Evolutionary conservation across 2,888 invertebrate genomes (phyloP), one percentile per base, ranked within the genome.

Genomic region (Apamea sordens): DNA sequence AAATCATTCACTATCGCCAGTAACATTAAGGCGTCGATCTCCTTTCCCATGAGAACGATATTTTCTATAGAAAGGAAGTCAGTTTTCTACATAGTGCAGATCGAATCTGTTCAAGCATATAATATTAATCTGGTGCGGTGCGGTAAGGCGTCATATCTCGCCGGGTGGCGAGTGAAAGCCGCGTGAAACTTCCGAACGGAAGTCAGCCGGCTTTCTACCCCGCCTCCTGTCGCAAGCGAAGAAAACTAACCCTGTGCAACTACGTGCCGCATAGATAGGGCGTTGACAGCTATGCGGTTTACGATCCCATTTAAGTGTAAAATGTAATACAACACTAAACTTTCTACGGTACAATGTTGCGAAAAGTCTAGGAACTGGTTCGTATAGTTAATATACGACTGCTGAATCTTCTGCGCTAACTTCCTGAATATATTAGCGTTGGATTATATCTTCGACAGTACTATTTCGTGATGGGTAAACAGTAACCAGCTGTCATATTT

Each of bases 141-240:
- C 89, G 86, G 90, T 80, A 88, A 90, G 90, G 91, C 92, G 91
- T 92, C 91, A 92, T 92, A 93, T 93, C 92, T 93, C 91, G 88
- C 87, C 87, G 89, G 89, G 89, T 89, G 86, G 87, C 92, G 89
- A 95, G 96, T 94, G 96, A 96, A 96, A 96, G 96, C 95, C 92
- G 90, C 93, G 95, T 92, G 96, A 96, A 96, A 96, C 95, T 94
- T 94, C 94, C 93, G 93, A 95, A 92, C 96, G 96, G 96, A 96
- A 96, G 94, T 93, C 85, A 91, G 92, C 89, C 93, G 92, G 94
- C 96, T 96, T 96, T 96, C 96, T 96, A 96, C 95, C 95, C 95
- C 94, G 92, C 95, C 95, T 94, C 93, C 93, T 85, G 93, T 88
- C 88, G 85, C 88, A 89, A 88, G 82, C 89, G 91, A 93, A 93